These are phyloP conservation scores for Lepidurus couesii DNA, from an alignment of 1,140 invertebrate species.

Conservation along the genomic window DNA sequence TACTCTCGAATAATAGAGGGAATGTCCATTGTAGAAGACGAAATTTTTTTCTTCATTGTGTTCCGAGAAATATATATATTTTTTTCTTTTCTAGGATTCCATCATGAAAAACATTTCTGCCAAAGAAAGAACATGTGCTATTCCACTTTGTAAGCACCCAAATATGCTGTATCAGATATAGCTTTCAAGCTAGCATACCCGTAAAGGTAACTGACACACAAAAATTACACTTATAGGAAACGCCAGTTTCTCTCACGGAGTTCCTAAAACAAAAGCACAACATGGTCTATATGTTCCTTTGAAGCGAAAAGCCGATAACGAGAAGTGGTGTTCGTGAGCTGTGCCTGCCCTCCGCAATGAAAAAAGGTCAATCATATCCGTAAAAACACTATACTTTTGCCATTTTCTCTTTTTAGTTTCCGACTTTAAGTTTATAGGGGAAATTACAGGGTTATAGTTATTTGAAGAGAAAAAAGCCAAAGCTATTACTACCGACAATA, in stretches of 20 bases:
- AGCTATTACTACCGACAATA: not conserved
- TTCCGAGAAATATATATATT: too few relatives aligned
- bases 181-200: not conserved
- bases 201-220: not conserved
- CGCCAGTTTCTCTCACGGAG: not conserved
- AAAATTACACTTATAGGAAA: not conserved
- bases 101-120: too few relatives aligned
- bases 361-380: not conserved
- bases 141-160: too few relatives aligned
- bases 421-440: not conserved
- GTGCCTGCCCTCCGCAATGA: not conserved
- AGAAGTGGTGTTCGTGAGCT: constrained; percentile 8
- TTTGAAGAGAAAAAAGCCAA: not conserved
- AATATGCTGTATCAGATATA: not conserved
- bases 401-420: not conserved
- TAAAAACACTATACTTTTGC: not conserved
- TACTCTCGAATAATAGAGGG: too few relatives aligned
- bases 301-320: constrained; percentile 3
- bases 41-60: too few relatives aligned
- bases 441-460: constrained; percentile 1
- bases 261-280: not conserved
- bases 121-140: too few relatives aligned
- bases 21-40: too few relatives aligned
- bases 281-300: not conserved
- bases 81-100: too few relatives aligned